Conservation (phyloP, 2,888 invertebrate species). For the Sarcophaga caerulescens region DNA sequence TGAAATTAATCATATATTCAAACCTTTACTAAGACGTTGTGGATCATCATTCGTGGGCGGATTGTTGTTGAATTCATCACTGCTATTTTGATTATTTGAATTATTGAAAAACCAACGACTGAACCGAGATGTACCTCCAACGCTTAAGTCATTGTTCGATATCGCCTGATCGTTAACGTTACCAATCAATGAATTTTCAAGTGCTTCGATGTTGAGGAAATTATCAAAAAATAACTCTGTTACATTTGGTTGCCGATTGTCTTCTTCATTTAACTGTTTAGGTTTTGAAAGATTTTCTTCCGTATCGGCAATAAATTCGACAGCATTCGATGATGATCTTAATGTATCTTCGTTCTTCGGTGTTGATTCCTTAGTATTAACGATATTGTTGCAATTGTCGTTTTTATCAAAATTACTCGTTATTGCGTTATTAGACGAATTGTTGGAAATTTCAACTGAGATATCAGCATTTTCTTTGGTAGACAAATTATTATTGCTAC, state of each 20-base stretch:
- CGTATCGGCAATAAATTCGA: constrained; percentile 6
- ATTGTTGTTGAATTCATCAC: constrained; percentile 60
- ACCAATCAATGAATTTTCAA: constrained; percentile 55
- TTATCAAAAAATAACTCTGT: constrained; percentile 58
- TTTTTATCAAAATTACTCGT: constrained; percentile 7
- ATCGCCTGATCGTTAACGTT: constrained; percentile 74
- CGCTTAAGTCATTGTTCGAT: constrained; percentile 27
- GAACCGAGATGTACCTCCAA: constrained; percentile 86
- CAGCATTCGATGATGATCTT: not conserved
- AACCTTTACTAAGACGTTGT: constrained; percentile 34
- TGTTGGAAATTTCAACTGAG: constrained; percentile 27
- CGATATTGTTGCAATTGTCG: constrained; percentile 6
- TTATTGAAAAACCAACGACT: constrained; percentile 88
- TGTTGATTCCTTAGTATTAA: constrained; percentile 2
- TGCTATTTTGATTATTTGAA: constrained; percentile 51
- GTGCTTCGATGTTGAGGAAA: constrained; percentile 59
- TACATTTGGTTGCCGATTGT: constrained; percentile 67
- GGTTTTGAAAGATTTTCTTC: constrained; percentile 42
- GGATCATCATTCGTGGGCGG: constrained; percentile 65
- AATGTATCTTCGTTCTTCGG: not conserved
- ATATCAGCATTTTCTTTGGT: constrained; percentile 57
- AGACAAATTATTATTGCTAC: constrained; percentile 58
- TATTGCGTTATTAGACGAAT: constrained; percentile 20
- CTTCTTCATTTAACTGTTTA: not conserved
- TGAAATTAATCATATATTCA: not conserved